Evolutionary conservation across 2,113 vertebrate genomes (phyloP).

Genomic region (Sinocyclocheilus grahami): DNA sequence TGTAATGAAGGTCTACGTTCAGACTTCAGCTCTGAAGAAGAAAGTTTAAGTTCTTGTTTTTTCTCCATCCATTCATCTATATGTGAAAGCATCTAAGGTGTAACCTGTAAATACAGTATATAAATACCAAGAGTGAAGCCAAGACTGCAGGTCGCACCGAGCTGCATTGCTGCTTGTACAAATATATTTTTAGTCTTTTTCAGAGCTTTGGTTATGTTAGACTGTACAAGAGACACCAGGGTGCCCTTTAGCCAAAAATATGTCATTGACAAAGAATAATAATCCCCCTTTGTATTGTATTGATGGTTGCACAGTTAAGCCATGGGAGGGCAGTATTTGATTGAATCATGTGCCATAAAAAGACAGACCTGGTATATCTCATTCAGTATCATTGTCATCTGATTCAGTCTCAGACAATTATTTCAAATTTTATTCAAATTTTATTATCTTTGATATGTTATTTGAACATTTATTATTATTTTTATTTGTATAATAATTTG

Average conservation of each 20-base stretch:
- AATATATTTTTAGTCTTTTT: slow-evolving; percentile 10
- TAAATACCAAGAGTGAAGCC: not conserved
- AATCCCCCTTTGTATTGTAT: slow-evolving; percentile 35
- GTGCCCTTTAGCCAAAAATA: slow-evolving; percentile 35
- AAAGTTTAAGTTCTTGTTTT: slow-evolving; percentile 36
- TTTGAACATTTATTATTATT: no score
- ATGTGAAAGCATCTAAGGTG: not conserved
- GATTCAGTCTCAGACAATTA: not conserved
- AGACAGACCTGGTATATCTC: not conserved
- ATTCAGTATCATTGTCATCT: not conserved
- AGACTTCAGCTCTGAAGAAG: slow-evolving; percentile 14
- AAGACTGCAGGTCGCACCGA: not conserved
- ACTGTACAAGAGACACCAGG: slow-evolving; percentile 43
- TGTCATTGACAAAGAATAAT: slow-evolving; percentile 51
- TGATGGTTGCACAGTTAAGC: slow-evolving; percentile 62
- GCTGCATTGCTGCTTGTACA: slow-evolving; percentile 16
- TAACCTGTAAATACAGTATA: not conserved
- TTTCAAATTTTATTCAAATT: not conserved
- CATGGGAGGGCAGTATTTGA: slow-evolving; percentile 74
- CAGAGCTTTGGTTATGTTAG: slow-evolving; percentile 29
- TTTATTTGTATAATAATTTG: no score
- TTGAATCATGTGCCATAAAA: slow-evolving; percentile 46
- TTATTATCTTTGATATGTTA: not conserved
- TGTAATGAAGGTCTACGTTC: slow-evolving; percentile 54
- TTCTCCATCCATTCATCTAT: not conserved